Evolutionary conservation across 2,888 invertebrate genomes (phyloP).

Genomic region (Parnassius mnemosyne): DNA sequence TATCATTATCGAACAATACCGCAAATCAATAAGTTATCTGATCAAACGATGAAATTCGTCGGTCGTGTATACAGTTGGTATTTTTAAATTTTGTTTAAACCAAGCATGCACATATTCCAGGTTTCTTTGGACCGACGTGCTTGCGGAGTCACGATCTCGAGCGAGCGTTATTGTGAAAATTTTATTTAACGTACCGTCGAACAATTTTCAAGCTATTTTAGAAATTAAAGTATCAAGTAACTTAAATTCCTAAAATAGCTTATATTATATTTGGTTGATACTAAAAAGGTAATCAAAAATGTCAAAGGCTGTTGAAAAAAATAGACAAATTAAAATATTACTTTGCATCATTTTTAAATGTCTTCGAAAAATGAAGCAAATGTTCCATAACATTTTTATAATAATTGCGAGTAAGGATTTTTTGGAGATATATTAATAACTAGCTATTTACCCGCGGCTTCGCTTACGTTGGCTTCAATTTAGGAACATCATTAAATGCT

Average conservation of each 20-base stretch:
- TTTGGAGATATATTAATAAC: too few species aligned
- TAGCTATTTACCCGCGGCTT: too few species aligned
- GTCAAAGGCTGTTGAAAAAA: conserved; percentile 36
- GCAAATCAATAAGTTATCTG: conserved; percentile 53
- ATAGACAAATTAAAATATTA: conserved; percentile 8
- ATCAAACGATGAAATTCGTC: conserved; percentile 29
- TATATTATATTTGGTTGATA: conserved; percentile 33
- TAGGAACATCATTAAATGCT: too few species aligned
- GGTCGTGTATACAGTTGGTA: conserved; percentile 17
- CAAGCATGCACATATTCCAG: conserved; percentile 4
- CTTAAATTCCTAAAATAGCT: too few species aligned
- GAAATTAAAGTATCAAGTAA: conserved; percentile 37
- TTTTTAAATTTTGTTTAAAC: conserved; percentile 20
- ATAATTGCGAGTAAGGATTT: too few species aligned
- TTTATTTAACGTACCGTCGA: conserved; percentile 39
- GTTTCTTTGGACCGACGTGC: conserved; percentile 23
- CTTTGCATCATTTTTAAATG: not conserved
- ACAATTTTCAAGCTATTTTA: conserved; percentile 46
- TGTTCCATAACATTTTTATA: too few species aligned
- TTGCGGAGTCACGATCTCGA: conserved; percentile 35
- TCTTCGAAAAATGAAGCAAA: too few species aligned
- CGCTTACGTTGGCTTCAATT: too few species aligned
- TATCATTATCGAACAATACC: conserved; percentile 55
- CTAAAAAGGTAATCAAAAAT: conserved; percentile 13
- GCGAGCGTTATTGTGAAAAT: conserved; percentile 39